Conservation (phyloP, 92 coral and sea anemone species). For the Muricea muricata region DNA sequence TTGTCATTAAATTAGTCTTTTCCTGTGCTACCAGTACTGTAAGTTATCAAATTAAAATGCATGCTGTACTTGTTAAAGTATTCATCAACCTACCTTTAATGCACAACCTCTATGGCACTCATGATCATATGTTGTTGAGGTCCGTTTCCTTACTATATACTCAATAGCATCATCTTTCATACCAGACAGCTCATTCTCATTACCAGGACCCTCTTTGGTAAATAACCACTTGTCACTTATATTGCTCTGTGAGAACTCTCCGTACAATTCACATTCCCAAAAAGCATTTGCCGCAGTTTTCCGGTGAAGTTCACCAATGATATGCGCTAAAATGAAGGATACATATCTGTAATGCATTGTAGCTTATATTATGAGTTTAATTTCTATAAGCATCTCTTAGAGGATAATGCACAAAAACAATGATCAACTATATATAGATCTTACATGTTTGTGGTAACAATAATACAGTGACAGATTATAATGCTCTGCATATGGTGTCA, state of each 20-base stretch:
- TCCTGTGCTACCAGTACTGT: too few species aligned
- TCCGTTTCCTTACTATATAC: conserved; percentile 11
- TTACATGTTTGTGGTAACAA: background rate
- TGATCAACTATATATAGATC: background rate
- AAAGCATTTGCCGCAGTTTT: too few species aligned
- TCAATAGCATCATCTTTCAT: conserved; percentile 53
- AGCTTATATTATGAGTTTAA: background rate
- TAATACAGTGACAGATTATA: background rate
- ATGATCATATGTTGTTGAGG: conserved; percentile 23
- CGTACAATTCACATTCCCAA: conserved; percentile 49
- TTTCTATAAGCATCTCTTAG: background rate
- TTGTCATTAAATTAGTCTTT: background rate
- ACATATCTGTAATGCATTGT: background rate
- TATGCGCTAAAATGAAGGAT: conserved; percentile 18
- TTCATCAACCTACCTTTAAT: conserved; percentile 25
- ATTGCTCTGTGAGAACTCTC: conserved; percentile 27
- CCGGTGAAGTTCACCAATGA: conserved; percentile 45
- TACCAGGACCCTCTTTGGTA: background rate
- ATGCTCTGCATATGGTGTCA: background rate
- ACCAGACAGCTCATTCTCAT: conserved; percentile 8
- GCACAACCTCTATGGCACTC: conserved; percentile 24
- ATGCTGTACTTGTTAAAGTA: background rate
- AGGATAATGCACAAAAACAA: background rate
- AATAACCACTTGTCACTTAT: conserved; percentile 41
- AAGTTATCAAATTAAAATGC: background rate